Base-by-base conservation (phyloP, 2,113 vertebrate species). In the Spheniscus mendiculus region DNA sequence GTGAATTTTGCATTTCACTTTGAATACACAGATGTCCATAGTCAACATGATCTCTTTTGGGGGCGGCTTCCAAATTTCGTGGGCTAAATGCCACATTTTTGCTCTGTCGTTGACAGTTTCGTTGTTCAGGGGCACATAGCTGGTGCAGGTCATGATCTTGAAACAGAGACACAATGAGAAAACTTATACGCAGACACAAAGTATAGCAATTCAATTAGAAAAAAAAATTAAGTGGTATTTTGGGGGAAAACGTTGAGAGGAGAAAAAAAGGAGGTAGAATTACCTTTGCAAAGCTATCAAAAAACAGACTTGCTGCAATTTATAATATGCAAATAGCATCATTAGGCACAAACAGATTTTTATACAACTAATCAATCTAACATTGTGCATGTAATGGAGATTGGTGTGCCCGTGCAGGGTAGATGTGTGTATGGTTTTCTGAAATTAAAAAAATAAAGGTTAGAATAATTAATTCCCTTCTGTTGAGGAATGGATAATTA, bases 1-100 rank as follows among this genome's bases (percentile, higher is more conserved):
- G 62, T 61, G 42, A 36, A 76, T 93, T 95, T 94, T 91, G 84
- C 58, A 63, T 95, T 97, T 93, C 9, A 7, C 76, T 90, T 85
- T 88, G 83, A 92, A 94, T 63, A 58, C 50, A 42, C 71, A 90
- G 58, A 77, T 84, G 77, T 87, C 45, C 73, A 20, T 8, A 30
- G 38, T 77, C 81, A 86, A 86, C 30, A n/a, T 22, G 45, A 77
- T 58, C 69, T 50, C 50, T 91, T 85, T 17, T 17, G 29, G 59
- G 45, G 23, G 13, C 5, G 4, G 36, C 59, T 94, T 86, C 82
- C 70, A 93, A 66, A 90, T 81, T 85, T 83, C 6, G 15, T 44
- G n/a, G 58, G 78, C 78, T 83, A 78, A 69, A 74, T 83, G 82
- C 62, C 84, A 74, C 29, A 9, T 77, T 85, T 96, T 89, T 85